Evolutionary conservation across 2,888 invertebrate genomes (phyloP), one percentile per base, ranked within the genome.

Genomic region (Cylloceria caligata): DNA sequence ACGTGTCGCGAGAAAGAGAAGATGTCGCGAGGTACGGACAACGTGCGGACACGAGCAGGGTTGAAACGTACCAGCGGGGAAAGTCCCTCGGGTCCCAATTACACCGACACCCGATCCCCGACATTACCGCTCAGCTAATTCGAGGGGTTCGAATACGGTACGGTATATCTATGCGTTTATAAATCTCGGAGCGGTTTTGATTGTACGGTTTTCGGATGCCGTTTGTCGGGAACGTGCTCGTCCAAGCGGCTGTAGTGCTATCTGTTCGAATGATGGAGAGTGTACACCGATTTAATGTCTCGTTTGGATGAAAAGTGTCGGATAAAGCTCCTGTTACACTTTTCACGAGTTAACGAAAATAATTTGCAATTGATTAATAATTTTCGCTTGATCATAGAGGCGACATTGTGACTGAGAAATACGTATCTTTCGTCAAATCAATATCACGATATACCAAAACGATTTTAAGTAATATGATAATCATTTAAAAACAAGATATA

Each of bases 81-180:
- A 86, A 89, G 89, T 93, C 92, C 92, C 92, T 88, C 85, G 92
- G 90, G 92, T 91, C 92, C 92, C 92, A 93, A 93, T 93, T 93
- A 93, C 91, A 90, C 88, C 90, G 92, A 92, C 92, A 93, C 91
- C 88, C 92, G 92, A 93, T 92, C 91, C 90, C 75, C 83, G 81
- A 92, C 90, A 91, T 92, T 91, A 92, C 89, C 87, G 88, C 84
- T 85, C 87, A 88, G 90, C 91, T 92, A 91, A 92, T 92, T 92
- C 92, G 89, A 90, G 90, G 91, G 89, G 90, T 88, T 84, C 81
- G 89, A 89, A 16, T 55, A 64, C 47, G n/a, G 57, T 52, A 36
- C 45, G n/a, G 60, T 79, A 72, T 80, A 76, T 76, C 67, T 79
- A 87, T 86, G 84, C 86, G 89, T 87, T 88, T 89, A 92, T 92